Evolutionary conservation across 2,797 vertebrate genomes (phyloP), one percentile per base, ranked within the genome.

Genomic region (Kryptolebias ocellatus): DNA sequence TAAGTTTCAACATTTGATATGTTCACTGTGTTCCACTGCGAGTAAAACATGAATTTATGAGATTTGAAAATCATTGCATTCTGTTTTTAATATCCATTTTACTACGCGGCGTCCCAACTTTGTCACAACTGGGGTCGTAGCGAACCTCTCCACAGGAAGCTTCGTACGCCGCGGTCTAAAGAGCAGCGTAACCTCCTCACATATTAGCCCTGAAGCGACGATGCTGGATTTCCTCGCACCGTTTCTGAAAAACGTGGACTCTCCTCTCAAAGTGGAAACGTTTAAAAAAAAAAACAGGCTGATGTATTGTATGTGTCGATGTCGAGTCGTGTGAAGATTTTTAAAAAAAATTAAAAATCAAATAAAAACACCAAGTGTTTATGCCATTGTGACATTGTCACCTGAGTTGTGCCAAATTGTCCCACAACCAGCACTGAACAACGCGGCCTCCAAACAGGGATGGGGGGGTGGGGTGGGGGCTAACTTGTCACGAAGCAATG

Each of bases 401-500:
- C 76, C 70, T 64, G 55, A 60, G 74, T 76, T 2, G 77, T 79
- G 69, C 75, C 83, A 87, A 87, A 85, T 57, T 56, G 78, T 80
- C 78, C 79, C 80, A 63, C 46, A 64, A 85, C 84, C 83, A 87
- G 83, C 83, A 83, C 77, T 75, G 71, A 85, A 67, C 81, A 78
- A 78, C 66, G 53, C 65, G 65, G 76, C 80, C 73, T 70, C 58
- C 45, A 10, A 9, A 52, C 24, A n/a, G 37, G 76, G 58, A 11
- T 51, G n/a, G n/a, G 18, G 18, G 49, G 49, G 7, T 1, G 49
- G 46, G 49, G 20, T n/a, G 9, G 49, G 0, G 72, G 78, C 79
- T 39, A 12, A 60, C 82, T 68, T 20, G 53, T 76, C 70, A 67
- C 59, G 54, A 88, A 91, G 90, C 91, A 90, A 88, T 90, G 87